A percentile compares a stretch with the other conserved stretches of the same genome.
phyloP scores from a whole-genome alignment of 2,797 vertebrate species.

The Clarias fuscus region DNA sequence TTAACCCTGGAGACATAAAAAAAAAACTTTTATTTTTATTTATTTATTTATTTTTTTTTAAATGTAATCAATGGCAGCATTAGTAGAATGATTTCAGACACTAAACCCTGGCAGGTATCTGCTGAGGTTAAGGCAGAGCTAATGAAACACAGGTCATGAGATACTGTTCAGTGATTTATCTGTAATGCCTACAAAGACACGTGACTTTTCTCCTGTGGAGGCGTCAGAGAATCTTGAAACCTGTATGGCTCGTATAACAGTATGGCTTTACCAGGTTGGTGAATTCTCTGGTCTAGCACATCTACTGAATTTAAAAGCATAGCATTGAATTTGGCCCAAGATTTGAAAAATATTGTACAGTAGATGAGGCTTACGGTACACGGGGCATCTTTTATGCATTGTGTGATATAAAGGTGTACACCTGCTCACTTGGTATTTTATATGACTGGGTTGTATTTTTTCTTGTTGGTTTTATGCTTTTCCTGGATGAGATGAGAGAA shows the following conservation, averaged over 20 bases:
- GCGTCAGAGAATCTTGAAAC: background rate
- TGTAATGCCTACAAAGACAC: background rate
- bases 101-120: background rate
- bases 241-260: background rate
- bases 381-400: background rate
- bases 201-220: background rate
- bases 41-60: too few species aligned
- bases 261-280: background rate
- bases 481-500: constrained; percentile 9
- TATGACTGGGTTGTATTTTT: background rate
- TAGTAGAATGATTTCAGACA: background rate
- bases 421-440: background rate
- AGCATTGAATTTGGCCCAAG: background rate
- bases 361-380: background rate
- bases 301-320: background rate
- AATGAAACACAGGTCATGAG: constrained; percentile 25
- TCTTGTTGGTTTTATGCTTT: background rate
- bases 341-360: background rate
- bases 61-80: constrained; percentile 6
- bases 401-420: background rate
- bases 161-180: constrained; percentile 8
- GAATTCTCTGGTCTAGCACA: background rate
- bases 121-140: background rate
- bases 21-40: background rate
- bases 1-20: background rate